Evolutionary conservation across 2,797 vertebrate genomes (phyloP).

Genomic region (Clamator glandarius): DNA sequence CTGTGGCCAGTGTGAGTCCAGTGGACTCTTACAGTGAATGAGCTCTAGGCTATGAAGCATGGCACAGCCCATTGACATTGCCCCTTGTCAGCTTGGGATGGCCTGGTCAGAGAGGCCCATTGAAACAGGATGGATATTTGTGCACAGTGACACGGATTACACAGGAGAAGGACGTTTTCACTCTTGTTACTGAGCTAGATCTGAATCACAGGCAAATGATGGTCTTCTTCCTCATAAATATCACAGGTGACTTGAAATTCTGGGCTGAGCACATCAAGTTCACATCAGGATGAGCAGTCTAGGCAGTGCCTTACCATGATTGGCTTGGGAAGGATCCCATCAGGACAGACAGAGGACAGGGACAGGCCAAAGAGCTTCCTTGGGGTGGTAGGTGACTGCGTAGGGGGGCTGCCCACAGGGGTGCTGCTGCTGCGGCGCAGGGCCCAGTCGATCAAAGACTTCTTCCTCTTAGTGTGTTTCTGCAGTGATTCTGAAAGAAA

Average conservation of each 20-base stretch:
- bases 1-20: not conserved
- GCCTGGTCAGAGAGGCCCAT: not conserved
- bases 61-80: not conserved
- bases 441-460: slow-evolving; percentile 83
- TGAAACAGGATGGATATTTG: not conserved
- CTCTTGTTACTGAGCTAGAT: not conserved
- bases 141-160: not conserved
- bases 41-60: not conserved
- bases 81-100: not conserved
- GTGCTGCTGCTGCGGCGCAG: slow-evolving; percentile 75
- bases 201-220: not conserved
- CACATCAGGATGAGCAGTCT: not conserved
- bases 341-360: slow-evolving; percentile 78
- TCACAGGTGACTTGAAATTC: not conserved
- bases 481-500: slow-evolving; percentile 70
- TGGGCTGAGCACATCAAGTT: not conserved
- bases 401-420: slow-evolving; percentile 45
- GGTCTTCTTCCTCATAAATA: not conserved
- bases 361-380: slow-evolving; percentile 80
- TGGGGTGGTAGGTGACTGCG: slow-evolving; percentile 64
- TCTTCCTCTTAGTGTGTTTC: slow-evolving; percentile 78
- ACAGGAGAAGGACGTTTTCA: not conserved
- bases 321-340: slow-evolving; percentile 80
- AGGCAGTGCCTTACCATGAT: slow-evolving; percentile 76
- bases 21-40: not conserved